Conservation (phyloP, 2,888 invertebrate genomes). For the Plagodis pulveraria region DNA sequence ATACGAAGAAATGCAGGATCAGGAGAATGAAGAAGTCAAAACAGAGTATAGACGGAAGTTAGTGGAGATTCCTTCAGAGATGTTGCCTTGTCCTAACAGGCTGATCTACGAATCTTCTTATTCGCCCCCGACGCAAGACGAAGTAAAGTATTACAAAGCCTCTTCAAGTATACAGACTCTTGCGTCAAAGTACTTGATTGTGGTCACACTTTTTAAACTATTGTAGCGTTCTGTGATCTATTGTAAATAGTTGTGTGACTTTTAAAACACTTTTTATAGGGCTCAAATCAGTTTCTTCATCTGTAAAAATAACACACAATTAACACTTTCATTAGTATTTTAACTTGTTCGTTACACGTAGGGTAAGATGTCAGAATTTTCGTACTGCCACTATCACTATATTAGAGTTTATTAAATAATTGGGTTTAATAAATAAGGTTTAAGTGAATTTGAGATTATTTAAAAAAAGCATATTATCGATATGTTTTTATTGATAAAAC, state of each 20-base stretch:
- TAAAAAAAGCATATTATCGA: too few species aligned
- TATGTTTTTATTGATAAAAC: too few species aligned
- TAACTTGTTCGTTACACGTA: too few species aligned
- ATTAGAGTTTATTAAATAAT: too few species aligned
- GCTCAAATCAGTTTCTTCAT: conserved; percentile 13
- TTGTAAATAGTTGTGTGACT: conserved; percentile 43
- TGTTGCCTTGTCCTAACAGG: conserved; percentile 72
- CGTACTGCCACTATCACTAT: too few species aligned
- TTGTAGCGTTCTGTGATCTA: conserved; percentile 51
- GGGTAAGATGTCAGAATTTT: too few species aligned
- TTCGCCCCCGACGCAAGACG: conserved; percentile 76
- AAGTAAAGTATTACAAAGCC: conserved; percentile 76
- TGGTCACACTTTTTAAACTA: conserved; percentile 41
- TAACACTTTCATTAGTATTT: conserved; percentile 3
- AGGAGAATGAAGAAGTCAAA: conserved; percentile 65
- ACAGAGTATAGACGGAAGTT: conserved; percentile 67
- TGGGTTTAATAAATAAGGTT: too few species aligned
- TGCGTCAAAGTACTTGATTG: conserved; percentile 42
- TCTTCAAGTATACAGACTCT: conserved; percentile 51
- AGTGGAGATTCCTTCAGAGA: conserved; percentile 68
- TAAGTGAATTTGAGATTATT: too few species aligned
- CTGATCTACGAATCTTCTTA: conserved; percentile 67
- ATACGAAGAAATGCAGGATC: conserved; percentile 77
- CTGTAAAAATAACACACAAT: conserved; percentile 9
- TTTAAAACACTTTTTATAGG: conserved; percentile 11